Evolutionary conservation across 2,113 vertebrate genomes (phyloP).

Genomic region (Motacilla alba): DNA sequence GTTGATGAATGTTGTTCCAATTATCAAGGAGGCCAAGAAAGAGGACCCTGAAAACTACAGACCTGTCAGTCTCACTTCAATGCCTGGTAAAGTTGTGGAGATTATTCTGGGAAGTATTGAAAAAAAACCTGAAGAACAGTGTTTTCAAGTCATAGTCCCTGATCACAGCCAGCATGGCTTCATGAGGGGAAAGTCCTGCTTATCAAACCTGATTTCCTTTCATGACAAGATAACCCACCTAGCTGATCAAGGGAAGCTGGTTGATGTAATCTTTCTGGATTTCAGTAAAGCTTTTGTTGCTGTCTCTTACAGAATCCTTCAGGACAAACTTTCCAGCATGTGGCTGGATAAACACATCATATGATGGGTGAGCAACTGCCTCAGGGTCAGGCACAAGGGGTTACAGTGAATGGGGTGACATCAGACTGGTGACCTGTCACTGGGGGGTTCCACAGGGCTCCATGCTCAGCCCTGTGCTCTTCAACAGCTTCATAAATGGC

Average conservation of each 20-base stretch:
- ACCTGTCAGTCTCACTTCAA: not conserved
- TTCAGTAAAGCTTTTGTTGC: not conserved
- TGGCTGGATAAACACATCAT: not conserved
- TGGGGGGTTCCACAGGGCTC: not conserved
- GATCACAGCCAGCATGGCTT: accelerated
- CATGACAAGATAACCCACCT: not conserved
- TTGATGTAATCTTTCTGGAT: not conserved
- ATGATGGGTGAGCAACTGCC: not conserved
- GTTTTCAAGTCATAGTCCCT: too few species aligned
- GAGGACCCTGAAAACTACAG: accelerated
- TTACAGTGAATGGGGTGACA: not conserved
- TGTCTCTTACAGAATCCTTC: not conserved
- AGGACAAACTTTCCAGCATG: not conserved
- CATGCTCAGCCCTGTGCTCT: not conserved
- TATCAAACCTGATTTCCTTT: not conserved
- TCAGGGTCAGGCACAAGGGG: not conserved
- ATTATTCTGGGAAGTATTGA: not conserved
- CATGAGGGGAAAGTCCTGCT: not conserved
- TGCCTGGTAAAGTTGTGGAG: not conserved
- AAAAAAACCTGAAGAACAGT: not conserved
- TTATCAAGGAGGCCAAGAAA: not conserved
- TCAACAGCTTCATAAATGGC: not conserved
- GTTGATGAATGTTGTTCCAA: not conserved
- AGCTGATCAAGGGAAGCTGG: not conserved
- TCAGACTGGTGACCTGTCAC: not conserved